Evolutionary conservation across 2,113 vertebrate species (phyloP).

Genomic region (Orycteropus afer): DNA sequence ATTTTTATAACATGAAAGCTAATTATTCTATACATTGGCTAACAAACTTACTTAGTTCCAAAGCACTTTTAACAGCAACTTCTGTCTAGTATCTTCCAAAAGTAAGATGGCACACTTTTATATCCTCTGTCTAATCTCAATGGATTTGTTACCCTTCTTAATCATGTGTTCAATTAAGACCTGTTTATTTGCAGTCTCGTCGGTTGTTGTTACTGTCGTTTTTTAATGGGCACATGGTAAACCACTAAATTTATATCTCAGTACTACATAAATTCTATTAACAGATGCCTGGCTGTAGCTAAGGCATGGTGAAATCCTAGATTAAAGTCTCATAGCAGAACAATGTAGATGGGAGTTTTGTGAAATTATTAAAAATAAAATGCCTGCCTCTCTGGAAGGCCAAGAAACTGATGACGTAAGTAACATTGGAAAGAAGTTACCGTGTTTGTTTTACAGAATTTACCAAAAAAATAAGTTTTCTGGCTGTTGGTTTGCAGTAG

Average conservation of each 20-base stretch:
- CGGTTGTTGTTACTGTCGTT: not conserved
- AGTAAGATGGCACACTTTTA: not conserved
- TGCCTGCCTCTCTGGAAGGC: not conserved
- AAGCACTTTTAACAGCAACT: not conserved
- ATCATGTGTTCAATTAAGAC: not conserved
- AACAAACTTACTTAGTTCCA: not conserved
- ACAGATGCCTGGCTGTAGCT: not conserved
- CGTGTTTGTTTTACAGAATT: not conserved
- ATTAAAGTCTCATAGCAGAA: not conserved
- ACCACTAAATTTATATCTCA: not conserved
- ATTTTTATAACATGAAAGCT: not conserved
- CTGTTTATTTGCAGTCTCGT: slow-evolving; percentile 25
- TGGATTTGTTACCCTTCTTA: not conserved
- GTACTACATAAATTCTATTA: not conserved
- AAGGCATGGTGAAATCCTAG: not conserved
- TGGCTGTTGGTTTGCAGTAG: not conserved
- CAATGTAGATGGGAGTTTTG: not conserved
- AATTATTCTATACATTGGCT: not conserved
- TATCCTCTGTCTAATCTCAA: not conserved
- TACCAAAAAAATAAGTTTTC: not conserved
- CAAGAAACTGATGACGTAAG: not conserved
- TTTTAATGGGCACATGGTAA: not conserved
- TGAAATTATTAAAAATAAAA: slow-evolving; percentile 18
- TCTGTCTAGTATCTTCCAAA: not conserved
- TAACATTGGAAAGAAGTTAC: not conserved